Evolutionary conservation across 2,888 invertebrate species (phyloP), one percentile per base, ranked within the genome.

Genomic region (Melipona bicolor): DNA sequence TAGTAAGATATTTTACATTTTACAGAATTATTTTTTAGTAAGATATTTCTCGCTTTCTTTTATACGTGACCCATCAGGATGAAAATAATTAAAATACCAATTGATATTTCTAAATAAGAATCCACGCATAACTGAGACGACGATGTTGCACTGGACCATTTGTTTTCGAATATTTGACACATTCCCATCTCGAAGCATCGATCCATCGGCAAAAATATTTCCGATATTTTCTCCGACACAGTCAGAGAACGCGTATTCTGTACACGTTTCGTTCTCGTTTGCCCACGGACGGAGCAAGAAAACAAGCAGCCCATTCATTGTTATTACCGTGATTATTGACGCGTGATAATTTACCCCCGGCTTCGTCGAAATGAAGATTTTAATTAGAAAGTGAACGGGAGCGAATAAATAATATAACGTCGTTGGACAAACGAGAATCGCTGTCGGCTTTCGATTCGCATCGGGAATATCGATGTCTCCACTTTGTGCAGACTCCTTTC

Each of bases 391-490:
- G 19, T 32, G 54, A 71, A 50, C n/a, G 49, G 11, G 24, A 27
- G 64, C 13, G 15, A 24, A 43, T 72, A 59, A 78, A 73, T 78
- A 67, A 67, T 67, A 59, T 49, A 73, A 50, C 27, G 50, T 21
- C 3, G 50, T 5, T 21, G 13, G 24, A 19, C 50, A 59, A 65
- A 59, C 68, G n/a, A 54, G 56, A n/a, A 15, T 15, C 19, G 43
- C 9, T 43, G 43, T 43, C 24, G 3, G 21, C 9, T 62, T n/a
- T 49, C 27, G 36, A 72, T 21, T 68, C 17, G 17, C 32, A 75
- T 68, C 32, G 68, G 59, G 21, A 32, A 50, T 73, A 64, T 78
- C 27, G 32, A 27, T 70, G 32, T 43, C 11, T 15, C 11, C 65
- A 32, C 24, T 62, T 56, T 65, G 36, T 32, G 24, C 36, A 24